Evolutionary conservation across 2,888 invertebrate species (phyloP), one percentile per base, ranked within the genome.

Genomic region (Trichogramma dendrolimi): DNA sequence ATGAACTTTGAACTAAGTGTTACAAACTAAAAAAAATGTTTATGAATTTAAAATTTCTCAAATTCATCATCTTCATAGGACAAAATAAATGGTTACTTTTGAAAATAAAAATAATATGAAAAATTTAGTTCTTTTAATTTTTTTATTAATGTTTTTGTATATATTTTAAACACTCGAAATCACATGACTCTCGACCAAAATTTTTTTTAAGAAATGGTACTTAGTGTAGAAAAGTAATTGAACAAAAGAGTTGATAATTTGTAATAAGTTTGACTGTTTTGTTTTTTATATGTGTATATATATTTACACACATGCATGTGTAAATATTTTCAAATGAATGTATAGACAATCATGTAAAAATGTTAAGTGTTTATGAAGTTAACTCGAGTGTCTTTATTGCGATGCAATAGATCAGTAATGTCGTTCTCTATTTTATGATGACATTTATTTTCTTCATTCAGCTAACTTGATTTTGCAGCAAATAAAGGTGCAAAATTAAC

Each of bases 341-440:
- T 11, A 48, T 48, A n/a, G 7, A 11, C n/a, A 56, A 50, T 49
- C 42, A n/a, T 56, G 55, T 55, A 59, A 61, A 61, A 61, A 6
- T 46, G 61, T 7, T 46, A 8, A 44, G 27, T 56, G 49, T 41
- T 48, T 38, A n/a, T 47, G 48, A 48, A 4, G 40, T 43, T 64
- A 50, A 42, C n/a, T 64, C 56, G 54, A 57, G 47, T 58, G 48
- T 60, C 44, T 14, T 64, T 62, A 64, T 62, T 60, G 56, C 61
- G 14, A 64, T 60, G 54, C 59, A 64, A 64, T 64, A 61, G 54
- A 54, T 58, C 46, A 54, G 54, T 50, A 61, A 61, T 59, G 59
- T 61, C 59, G 8, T 64, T 11, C 27, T 59, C 47, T 7, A 57
- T 60, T 64, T 60, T 58, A 61, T 50, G 55, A 63, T 47, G 61